Evolutionary conservation across 2,888 invertebrate genomes (phyloP), one percentile per base, ranked within the genome.

Genomic region (Dorcus parallelipipedus): DNA sequence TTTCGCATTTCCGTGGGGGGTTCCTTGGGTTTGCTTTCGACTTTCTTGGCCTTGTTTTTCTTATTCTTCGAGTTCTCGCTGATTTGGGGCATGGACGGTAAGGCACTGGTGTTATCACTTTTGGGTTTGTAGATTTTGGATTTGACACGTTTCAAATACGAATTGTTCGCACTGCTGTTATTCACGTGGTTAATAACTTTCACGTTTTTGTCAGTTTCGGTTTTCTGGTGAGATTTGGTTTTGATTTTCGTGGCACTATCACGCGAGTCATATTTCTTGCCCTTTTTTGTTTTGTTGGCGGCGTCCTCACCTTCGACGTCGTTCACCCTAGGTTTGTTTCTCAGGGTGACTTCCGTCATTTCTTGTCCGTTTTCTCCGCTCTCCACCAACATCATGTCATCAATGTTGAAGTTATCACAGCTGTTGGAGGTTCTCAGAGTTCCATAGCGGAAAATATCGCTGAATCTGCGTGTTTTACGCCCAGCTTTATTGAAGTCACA

Each of bases 61-160:
- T 67, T 66, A 23, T 64, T 64, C 54, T 72, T 71, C 4, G 63
- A 60, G 41, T 66, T 64, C 42, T 71, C 71, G 53, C 70, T 71
- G 38, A 74, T 69, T 52, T 74, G 71, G 14, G 73, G 73, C 70
- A 72, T 76, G 33, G 69, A 62, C 3, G 68, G 70, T 26, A 64
- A 50, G 26, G 49, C 62, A 66, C 62, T 42, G 43, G 26, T 55
- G 23, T 52, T 55, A 14, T 75, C 74, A 52, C 64, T 70, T 64
- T 76, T 72, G 38, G 67, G 69, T 61, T 77, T 78, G 65, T 78
- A 79, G 54, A 79, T 79, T 60, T 74, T 77, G 14, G 78, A 78
- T 60, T 74, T 75, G 8, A 79, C 79, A 2, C 78, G 67, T 64
- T 78, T 78, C 47, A 79, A 65, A 58, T 78, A 78, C 1, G 78